Evolutionary conservation across 2,113 vertebrate genomes (phyloP), one percentile per base, ranked within the genome.

Genomic region (Neodon shergylaensis): DNA sequence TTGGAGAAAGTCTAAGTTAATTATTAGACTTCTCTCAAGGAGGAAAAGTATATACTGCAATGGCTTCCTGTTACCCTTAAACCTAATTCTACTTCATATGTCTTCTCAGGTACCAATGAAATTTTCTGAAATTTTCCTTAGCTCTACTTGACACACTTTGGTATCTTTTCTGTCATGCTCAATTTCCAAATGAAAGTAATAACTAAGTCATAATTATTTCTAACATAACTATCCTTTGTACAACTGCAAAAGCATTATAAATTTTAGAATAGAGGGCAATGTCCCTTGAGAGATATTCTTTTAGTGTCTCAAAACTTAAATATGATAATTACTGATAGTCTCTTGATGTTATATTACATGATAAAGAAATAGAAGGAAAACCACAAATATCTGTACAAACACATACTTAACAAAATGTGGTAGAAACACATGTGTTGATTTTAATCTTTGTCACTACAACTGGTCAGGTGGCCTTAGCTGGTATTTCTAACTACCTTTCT

Each of bases 111-210:
- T 72, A 54, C 21, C 63, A 42, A 49, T 54, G 11, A 52, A 52
- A 70, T 54, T 90, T 82, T 89, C 65, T 94, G 77, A 90, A 49
- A 72, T 63, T 92, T 26, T 70, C 9, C 22, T 47, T 73, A 88
- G 33, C 76, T 58, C 47, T 36, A 4, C 39, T 73, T 54, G 47
- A 26, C 39, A 65, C 58, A 65, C 82, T 65, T 83, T 83, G 24
- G 13, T 19, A 63, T 84, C 82, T 84, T 84, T 84, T 84, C 26
- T 65, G 16, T 31, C 13, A 44, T 44, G 24, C 26, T 33, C 44
- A 42, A 31, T 84, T 84, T 84, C 39, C 82, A 65, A 65, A 42
- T 63, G 39, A 84, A 84, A 84, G 10, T 10, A 65, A 44, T 63
- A 63, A 83, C 24, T 26, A 84, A 65, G 39, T 44, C 58, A 65